A percentile compares a stretch with the other conserved stretches of the same genome.
These are phyloP conservation scores for Amblyornis subalaris DNA, from an alignment of 2,113 vertebrate species.

Conservation along the genomic window DNA sequence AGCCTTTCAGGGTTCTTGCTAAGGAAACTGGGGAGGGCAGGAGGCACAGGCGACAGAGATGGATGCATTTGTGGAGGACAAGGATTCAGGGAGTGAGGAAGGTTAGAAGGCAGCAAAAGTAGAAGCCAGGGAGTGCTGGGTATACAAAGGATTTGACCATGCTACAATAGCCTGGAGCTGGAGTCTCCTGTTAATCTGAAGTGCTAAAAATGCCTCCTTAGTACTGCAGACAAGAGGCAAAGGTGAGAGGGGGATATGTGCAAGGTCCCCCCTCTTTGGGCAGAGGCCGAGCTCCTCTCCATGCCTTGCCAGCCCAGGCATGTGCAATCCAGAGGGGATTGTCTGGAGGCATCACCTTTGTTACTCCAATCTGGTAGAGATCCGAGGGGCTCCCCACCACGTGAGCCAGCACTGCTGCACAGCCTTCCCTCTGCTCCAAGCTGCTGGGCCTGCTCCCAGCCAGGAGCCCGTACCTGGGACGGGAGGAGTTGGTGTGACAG, in stretches of 20 bases:
- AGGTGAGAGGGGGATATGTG: neutral
- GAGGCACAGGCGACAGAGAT: neutral
- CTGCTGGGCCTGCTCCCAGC: constrained; percentile 8
- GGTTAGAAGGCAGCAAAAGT: neutral
- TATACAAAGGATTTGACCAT: neutral
- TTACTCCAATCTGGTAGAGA: constrained; percentile 82
- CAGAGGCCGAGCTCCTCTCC: neutral
- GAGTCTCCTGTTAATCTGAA: neutral
- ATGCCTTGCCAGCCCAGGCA: neutral
- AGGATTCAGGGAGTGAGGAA: neutral
- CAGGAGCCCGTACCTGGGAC: constrained; percentile 78
- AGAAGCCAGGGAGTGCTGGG: neutral
- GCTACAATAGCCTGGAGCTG: neutral
- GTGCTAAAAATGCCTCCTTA: neutral
- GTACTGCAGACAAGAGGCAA: neutral
- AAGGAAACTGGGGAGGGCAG: neutral
- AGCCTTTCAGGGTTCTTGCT: neutral
- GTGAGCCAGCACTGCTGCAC: constrained; percentile 67
- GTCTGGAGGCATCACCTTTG: constrained; percentile 75
- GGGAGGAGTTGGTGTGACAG: neutral
- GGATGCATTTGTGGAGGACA: neutral
- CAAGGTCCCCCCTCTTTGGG: neutral
- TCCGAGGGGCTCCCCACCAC: constrained; percentile 68
- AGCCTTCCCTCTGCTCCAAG: constrained; percentile 67
- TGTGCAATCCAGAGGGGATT: neutral